phyloP scores from a whole-genome alignment of 2,797 vertebrate genomes.

The Melanogrammus aeglefinus region DNA sequence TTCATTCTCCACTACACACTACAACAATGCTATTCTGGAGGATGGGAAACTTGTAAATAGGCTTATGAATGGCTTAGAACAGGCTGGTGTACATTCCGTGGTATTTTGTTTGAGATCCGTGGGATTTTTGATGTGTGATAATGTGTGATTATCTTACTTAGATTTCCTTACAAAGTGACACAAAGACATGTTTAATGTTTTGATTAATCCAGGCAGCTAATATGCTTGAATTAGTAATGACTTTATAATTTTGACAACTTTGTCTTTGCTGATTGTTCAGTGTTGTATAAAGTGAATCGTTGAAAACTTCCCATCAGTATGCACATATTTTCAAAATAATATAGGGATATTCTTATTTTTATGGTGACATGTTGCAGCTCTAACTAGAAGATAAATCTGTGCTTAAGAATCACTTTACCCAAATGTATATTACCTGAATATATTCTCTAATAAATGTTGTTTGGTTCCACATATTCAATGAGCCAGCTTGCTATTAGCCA shows the following conservation, averaged over 20 bases:
- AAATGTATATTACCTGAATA: neutral
- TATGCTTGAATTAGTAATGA: neutral
- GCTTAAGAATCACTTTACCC: neutral
- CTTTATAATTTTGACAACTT: neutral
- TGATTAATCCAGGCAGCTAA: neutral
- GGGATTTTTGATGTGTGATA: slow-evolving; percentile 41
- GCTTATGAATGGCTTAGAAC: slow-evolving; percentile 56
- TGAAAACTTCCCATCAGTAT: neutral
- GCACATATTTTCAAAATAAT: neutral
- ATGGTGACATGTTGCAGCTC: neutral
- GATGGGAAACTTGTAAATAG: slow-evolving; percentile 59
- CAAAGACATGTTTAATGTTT: slow-evolving; percentile 2
- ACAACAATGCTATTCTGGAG: slow-evolving; percentile 52
- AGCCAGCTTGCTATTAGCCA: neutral
- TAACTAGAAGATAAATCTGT: neutral
- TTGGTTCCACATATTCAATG: neutral
- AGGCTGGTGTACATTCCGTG: slow-evolving; percentile 37
- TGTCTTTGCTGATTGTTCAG: neutral
- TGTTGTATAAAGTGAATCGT: neutral
- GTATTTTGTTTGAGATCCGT: slow-evolving; percentile 46
- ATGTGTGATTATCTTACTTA: slow-evolving; percentile 36
- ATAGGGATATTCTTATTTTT: neutral
- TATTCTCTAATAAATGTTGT: neutral
- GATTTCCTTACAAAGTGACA: neutral
- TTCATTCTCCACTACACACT: slow-evolving; percentile 57